These are phyloP conservation scores for Rhipidura dahli DNA, from an alignment of 2,113 vertebrate genomes.

Conservation along the genomic window DNA sequence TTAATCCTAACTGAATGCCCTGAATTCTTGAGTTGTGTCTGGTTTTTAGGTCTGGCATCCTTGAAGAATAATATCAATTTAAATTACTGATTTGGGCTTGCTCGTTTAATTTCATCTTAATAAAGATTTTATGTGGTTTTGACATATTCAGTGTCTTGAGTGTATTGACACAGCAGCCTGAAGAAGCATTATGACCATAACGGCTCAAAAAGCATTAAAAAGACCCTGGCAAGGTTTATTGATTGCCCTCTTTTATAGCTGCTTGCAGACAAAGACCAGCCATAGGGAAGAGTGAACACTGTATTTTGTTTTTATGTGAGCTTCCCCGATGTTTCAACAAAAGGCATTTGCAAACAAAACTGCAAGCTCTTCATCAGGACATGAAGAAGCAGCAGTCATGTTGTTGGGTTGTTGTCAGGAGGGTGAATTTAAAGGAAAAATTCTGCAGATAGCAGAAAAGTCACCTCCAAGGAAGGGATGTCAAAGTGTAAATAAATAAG, in stretches of 20 bases:
- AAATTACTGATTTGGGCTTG: neutral
- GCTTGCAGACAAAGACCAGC: neutral
- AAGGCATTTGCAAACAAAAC: neutral
- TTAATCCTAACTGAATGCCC: neutral
- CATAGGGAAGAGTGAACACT: neutral
- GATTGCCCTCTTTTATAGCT: slow-evolving; percentile 6
- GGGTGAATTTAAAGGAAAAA: neutral
- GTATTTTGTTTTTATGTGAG: neutral
- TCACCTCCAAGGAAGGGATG: neutral
- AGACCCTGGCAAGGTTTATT: neutral
- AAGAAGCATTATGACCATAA: slow-evolving; percentile 22
- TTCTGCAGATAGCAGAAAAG: neutral
- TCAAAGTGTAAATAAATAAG: neutral
- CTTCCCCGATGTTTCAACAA: neutral
- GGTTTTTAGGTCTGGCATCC: neutral
- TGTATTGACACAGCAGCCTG: neutral
- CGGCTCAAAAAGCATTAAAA: neutral
- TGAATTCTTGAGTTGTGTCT: neutral
- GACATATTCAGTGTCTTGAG: slow-evolving; percentile 19
- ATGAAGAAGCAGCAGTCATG: neutral
- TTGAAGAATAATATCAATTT: slow-evolving; percentile 4
- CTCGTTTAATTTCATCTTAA: slow-evolving; percentile 45
- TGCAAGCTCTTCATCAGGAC: neutral
- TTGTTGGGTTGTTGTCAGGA: neutral
- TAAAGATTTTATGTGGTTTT: slow-evolving; percentile 56